These are phyloP conservation scores for Manacus vitellinus DNA, from an alignment of 2,113 vertebrate species.

Conservation along the genomic window DNA sequence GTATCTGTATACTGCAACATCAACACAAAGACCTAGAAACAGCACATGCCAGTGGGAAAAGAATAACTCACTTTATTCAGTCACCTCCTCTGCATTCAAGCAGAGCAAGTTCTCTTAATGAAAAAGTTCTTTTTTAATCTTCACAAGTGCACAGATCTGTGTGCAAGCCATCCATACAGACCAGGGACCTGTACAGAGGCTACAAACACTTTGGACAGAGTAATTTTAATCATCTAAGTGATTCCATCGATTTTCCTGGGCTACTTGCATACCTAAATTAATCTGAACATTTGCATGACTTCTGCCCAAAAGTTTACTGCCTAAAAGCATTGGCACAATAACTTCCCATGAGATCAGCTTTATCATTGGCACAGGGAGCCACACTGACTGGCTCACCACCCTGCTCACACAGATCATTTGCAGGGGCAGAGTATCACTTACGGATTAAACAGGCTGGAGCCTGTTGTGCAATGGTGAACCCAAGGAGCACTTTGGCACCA, in stretches of 20 bases:
- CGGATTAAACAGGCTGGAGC: background rate
- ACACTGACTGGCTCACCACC: background rate
- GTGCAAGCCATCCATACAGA: background rate
- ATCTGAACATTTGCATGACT: background rate
- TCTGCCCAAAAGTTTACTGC: background rate
- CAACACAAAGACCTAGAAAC: background rate
- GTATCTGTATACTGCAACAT: background rate
- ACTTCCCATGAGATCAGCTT: background rate
- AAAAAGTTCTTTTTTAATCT: background rate
- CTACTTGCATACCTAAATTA: background rate
- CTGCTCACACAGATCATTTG: background rate
- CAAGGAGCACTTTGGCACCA: background rate
- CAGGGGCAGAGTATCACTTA: background rate
- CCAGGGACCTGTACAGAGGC: background rate
- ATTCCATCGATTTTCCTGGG: slow-evolving; percentile 26
- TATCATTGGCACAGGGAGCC: background rate
- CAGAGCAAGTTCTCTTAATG: background rate
- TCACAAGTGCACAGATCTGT: background rate
- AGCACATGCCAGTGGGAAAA: background rate
- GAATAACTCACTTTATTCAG: background rate
- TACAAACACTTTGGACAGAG: background rate
- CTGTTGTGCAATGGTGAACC: background rate
- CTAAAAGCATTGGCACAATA: slow-evolving; percentile 8
- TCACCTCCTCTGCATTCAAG: background rate
- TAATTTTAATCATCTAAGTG: slow-evolving; percentile 58